Conservation (phyloP, 2,888 invertebrate genomes). For the Netelia virgata region DNA sequence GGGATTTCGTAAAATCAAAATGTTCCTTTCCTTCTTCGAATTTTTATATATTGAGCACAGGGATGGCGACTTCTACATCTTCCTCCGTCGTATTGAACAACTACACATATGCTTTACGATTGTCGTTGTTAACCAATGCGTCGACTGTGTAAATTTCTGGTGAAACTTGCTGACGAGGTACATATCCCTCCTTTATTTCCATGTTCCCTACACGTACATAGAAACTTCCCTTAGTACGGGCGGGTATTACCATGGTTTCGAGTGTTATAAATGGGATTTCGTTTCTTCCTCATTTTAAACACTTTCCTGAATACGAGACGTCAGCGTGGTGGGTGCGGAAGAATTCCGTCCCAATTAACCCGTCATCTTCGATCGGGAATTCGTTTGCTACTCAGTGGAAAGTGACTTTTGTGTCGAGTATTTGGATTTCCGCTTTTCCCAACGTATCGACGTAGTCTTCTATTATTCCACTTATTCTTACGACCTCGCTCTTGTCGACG, state of each 20-base stretch:
- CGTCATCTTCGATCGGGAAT: constrained; percentile 57
- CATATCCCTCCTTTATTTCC: constrained; percentile 52
- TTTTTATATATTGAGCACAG: constrained; percentile 11
- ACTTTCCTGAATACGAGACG: constrained; percentile 36
- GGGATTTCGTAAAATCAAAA: too few relatives aligned
- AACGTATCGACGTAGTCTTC: constrained; percentile 46
- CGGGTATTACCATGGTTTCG: constrained; percentile 48
- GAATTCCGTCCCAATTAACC: constrained; percentile 54
- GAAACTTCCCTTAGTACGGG: constrained; percentile 41
- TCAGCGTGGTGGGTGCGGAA: constrained; percentile 33
- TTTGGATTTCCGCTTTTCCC: constrained; percentile 16
- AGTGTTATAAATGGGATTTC: constrained; percentile 44
- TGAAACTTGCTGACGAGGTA: constrained; percentile 33
- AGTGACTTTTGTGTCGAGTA: constrained; percentile 11
- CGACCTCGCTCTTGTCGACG: constrained; percentile 14
- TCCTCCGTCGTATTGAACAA: constrained; percentile 53
- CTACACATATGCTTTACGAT: constrained; percentile 59
- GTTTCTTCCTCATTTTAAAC: constrained; percentile 39
- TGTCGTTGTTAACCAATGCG: constrained; percentile 49
- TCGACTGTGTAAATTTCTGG: constrained; percentile 55
- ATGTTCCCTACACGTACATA: constrained; percentile 48
- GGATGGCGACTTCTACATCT: constrained; percentile 51
- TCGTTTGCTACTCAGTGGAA: constrained; percentile 38
- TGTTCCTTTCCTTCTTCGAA: neutral
- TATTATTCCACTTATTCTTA: constrained; percentile 48